Evolutionary conservation across 2,888 invertebrate genomes (phyloP).

Genomic region (Phlogophora meticulosa): DNA sequence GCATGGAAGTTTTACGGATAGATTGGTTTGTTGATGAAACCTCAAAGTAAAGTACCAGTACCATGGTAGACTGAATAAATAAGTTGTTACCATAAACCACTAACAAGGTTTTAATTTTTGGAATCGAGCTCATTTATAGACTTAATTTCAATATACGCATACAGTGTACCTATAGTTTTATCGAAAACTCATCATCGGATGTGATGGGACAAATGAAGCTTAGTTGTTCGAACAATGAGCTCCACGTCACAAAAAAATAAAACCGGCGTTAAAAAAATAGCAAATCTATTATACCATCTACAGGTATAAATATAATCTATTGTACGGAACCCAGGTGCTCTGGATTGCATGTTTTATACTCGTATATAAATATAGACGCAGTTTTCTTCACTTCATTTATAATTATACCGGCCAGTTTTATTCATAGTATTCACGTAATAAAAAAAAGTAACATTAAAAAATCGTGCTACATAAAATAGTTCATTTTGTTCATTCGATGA

Average conservation of each 20-base stretch:
- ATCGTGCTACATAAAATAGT: background rate
- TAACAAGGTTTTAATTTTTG: background rate
- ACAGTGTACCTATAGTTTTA: no score
- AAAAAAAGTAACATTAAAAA: background rate
- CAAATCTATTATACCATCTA: background rate
- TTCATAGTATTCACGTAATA: slow-evolving; percentile 8
- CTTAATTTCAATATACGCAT: no score
- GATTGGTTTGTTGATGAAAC: slow-evolving; percentile 42
- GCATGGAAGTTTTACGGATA: slow-evolving; percentile 40
- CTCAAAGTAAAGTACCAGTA: slow-evolving; percentile 6
- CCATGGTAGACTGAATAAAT: background rate
- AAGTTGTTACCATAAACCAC: background rate
- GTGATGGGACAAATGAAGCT: background rate
- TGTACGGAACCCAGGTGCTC: slow-evolving; percentile 1
- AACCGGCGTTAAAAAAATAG: no score
- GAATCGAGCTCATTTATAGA: no score
- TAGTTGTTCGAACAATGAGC: background rate
- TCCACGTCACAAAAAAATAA: background rate
- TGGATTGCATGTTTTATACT: slow-evolving; percentile 9
- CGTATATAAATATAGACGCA: slow-evolving; percentile 1
- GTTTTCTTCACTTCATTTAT: slow-evolving; percentile 19
- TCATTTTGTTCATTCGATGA: slow-evolving; percentile 11
- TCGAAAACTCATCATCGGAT: no score
- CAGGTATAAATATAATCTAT: no score
- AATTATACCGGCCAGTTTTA: slow-evolving; percentile 13